Conservation (phyloP, 2,113 vertebrate species). For the Manacus vitellinus region DNA sequence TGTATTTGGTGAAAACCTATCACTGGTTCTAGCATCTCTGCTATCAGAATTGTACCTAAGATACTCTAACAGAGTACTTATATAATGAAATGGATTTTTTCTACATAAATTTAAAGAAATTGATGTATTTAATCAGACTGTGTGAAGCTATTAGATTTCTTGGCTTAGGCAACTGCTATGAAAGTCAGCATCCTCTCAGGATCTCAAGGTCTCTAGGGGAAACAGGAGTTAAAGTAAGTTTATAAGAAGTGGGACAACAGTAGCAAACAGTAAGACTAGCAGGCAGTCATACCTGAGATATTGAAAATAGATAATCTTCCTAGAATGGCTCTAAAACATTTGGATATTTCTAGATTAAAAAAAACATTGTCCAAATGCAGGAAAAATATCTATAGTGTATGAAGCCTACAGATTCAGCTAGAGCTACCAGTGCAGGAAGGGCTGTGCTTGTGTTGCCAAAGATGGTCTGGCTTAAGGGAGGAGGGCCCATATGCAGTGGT, state of each 20-base stretch:
- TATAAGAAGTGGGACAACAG: not conserved
- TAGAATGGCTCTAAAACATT: not conserved
- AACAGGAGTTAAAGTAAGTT: not conserved
- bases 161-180: not conserved
- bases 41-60: not conserved
- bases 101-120: not conserved
- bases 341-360: not conserved
- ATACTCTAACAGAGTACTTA: not conserved
- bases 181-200: not conserved
- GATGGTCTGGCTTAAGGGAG: not conserved
- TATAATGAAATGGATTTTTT: not conserved
- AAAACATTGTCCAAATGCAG: not conserved
- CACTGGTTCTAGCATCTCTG: not conserved
- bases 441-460: not conserved
- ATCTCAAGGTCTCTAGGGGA: not conserved
- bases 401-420: not conserved
- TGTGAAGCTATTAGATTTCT: not conserved
- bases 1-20: not conserved
- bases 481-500: accelerated
- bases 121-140: not conserved
- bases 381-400: not conserved
- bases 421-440: not conserved
- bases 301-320: not conserved
- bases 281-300: not conserved
- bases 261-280: not conserved